These are phyloP conservation scores for Plodia interpunctella DNA, from an alignment of 1,140 invertebrate species.

Conservation along the genomic window DNA sequence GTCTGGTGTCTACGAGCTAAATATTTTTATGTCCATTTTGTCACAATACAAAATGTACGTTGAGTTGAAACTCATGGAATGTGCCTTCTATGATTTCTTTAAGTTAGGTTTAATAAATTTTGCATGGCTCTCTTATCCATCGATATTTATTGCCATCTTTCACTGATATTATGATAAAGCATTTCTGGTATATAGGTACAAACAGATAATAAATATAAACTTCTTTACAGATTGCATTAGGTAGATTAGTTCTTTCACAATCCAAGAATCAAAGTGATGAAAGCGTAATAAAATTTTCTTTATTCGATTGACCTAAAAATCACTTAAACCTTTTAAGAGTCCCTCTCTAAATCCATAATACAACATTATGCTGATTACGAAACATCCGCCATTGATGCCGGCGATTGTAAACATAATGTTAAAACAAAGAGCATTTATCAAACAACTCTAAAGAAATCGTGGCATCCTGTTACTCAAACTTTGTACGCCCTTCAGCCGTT, in stretches of 20 bases:
- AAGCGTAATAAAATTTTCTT: not conserved
- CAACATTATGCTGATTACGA: not conserved
- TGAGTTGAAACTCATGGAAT: too few species aligned
- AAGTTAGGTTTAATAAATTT: not conserved
- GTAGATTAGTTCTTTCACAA: not conserved
- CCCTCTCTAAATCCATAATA: slow-evolving; percentile 1
- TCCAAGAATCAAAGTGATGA: not conserved
- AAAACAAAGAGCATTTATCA: slow-evolving; percentile 7
- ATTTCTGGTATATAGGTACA: too few species aligned
- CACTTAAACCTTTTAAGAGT: not conserved
- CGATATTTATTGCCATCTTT: slow-evolving; percentile 1
- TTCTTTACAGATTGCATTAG: not conserved
- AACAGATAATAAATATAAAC: not conserved
- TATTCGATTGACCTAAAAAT: not conserved
- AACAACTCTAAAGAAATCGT: slow-evolving; percentile 9
- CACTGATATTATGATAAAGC: not conserved
- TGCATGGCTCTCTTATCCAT: not conserved
- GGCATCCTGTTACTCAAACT: slow-evolving; percentile 10
- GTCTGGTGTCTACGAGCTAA: too few species aligned
- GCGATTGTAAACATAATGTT: not conserved
- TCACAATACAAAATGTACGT: too few species aligned
- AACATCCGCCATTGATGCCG: not conserved
- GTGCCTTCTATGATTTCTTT: not conserved
- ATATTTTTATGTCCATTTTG: too few species aligned
- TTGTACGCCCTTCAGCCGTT: slow-evolving; percentile 6